Evolutionary conservation across 37 sponge, comb jelly and placozoan genomes (phyloP).

Genomic region (Axinella damicornis): DNA sequence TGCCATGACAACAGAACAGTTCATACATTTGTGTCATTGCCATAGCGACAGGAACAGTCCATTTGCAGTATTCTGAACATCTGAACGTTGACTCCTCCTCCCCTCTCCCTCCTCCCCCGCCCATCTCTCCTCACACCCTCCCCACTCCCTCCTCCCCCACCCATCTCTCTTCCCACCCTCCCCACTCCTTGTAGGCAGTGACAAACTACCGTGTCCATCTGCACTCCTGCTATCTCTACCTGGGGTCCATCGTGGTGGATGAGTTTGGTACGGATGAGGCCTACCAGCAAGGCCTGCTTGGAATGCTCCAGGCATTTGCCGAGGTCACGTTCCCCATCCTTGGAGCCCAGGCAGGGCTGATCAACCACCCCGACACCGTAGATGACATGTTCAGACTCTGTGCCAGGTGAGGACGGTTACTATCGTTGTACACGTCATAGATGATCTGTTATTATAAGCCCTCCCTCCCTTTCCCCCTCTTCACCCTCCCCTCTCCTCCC

Average conservation of each 20-base stretch:
- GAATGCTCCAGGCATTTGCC: constrained; percentile 62
- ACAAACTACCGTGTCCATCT: constrained; percentile 52
- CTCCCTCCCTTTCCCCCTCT: too few relatives aligned
- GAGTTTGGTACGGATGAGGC: constrained; percentile 72
- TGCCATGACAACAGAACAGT: too few relatives aligned
- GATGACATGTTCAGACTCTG: constrained; percentile 96
- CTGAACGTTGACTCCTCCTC: neutral
- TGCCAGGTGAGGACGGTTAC: constrained; percentile 57
- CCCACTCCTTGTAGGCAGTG: constrained; percentile 23
- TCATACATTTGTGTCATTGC: too few relatives aligned
- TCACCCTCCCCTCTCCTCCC: too few relatives aligned
- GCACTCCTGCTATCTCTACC: constrained; percentile 94
- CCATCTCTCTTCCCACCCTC: neutral
- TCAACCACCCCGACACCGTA: constrained; percentile 90
- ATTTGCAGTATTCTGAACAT: neutral
- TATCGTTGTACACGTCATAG: too few relatives aligned
- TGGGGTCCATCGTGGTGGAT: constrained; percentile 87
- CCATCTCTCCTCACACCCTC: neutral
- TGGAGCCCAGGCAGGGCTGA: constrained; percentile 61
- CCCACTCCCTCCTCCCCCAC: neutral
- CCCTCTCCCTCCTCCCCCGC: neutral
- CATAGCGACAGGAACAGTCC: too few relatives aligned
- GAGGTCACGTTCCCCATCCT: constrained; percentile 70
- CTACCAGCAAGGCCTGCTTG: constrained; percentile 56
- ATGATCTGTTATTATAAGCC: too few relatives aligned